These are phyloP conservation scores for Camelus dromedarius DNA, from an alignment of 2,113 vertebrate species.

Conservation along the genomic window DNA sequence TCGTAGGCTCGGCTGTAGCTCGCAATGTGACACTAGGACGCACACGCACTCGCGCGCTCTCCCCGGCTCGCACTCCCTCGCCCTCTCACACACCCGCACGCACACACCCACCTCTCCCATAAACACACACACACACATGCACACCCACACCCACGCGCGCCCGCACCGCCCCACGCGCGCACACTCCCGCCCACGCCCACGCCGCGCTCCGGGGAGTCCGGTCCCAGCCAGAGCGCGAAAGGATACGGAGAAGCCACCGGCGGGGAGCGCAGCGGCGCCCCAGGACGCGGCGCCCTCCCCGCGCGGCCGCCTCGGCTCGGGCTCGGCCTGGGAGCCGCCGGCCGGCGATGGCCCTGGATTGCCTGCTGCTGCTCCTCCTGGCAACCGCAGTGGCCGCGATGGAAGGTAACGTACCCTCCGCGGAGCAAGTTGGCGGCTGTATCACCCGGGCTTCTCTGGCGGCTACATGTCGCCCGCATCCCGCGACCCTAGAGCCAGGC, in stretches of 20 bases:
- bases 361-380: conserved; percentile 88
- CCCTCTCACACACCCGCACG: conserved; percentile 65
- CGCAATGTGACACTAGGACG: conserved; percentile 86
- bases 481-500: not conserved
- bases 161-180: conserved; percentile 83
- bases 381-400: conserved; percentile 88
- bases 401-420: conserved; percentile 86
- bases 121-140: conserved; percentile 85
- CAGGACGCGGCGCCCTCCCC: conserved; percentile 80
- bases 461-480: not conserved
- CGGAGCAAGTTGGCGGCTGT: conserved; percentile 51
- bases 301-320: conserved; percentile 66
- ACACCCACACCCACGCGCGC: conserved; percentile 85
- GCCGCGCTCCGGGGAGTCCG: conserved; percentile 70
- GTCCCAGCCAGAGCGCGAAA: conserved; percentile 80
- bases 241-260: conserved; percentile 79
- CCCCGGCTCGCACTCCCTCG: conserved; percentile 73
- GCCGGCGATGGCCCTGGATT: conserved; percentile 87
- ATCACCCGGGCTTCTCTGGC: not conserved
- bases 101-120: conserved; percentile 80
- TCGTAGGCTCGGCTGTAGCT: conserved; percentile 80
- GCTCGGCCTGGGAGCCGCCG: conserved; percentile 73
- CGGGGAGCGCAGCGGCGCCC: conserved; percentile 79
- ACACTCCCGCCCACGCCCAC: conserved; percentile 81
- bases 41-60: conserved; percentile 79